Evolutionary conservation across 2,113 vertebrate species (phyloP).

Genomic region (Eulacestoma nigropectus): DNA sequence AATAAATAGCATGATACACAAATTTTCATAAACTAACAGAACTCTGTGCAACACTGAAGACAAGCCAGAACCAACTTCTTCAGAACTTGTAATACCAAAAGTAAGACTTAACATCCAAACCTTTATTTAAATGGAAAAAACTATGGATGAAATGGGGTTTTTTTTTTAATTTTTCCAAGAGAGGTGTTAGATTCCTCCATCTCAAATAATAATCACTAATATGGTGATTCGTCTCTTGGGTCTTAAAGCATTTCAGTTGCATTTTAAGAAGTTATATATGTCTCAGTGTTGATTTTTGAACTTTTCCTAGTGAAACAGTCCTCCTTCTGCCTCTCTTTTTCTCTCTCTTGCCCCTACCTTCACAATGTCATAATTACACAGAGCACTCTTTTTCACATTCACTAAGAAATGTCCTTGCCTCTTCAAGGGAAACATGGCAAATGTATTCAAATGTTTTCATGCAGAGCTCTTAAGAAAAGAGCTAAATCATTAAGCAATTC

Average conservation of each 20-base stretch:
- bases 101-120: neutral
- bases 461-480: constrained; percentile 24
- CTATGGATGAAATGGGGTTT: neutral
- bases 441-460: neutral
- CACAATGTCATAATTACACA: neutral
- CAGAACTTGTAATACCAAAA: neutral
- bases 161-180: neutral
- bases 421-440: neutral
- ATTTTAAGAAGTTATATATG: neutral
- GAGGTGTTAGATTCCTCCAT: neutral
- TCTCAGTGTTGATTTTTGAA: neutral
- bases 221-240: neutral
- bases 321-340: neutral
- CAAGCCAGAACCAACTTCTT: neutral
- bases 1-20: neutral
- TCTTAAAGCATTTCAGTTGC: neutral
- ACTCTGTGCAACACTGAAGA: neutral
- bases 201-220: neutral
- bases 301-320: neutral
- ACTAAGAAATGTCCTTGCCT: constrained; percentile 7
- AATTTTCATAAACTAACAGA: neutral
- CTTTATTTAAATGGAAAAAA: neutral
- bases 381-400: neutral
- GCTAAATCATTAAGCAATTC: constrained; percentile 46
- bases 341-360: neutral